Evolutionary conservation across 2,888 invertebrate genomes (phyloP).

Genomic region (Euphydryas editha): DNA sequence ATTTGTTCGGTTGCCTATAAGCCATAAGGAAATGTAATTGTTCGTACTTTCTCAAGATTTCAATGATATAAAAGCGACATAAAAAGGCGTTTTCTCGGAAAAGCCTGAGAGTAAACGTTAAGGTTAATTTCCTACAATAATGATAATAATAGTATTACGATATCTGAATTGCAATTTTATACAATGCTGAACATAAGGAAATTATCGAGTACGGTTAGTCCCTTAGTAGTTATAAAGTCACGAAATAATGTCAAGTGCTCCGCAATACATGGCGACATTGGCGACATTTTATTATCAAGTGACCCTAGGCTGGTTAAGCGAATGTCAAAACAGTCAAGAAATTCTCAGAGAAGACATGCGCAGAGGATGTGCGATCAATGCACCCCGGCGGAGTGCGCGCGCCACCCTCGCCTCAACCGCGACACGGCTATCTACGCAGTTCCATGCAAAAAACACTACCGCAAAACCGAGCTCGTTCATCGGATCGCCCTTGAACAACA

Average conservation of each 20-base stretch:
- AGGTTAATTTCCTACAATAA: slow-evolving; percentile 22
- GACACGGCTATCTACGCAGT: slow-evolving; percentile 74
- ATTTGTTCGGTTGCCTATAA: background rate
- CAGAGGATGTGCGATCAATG: slow-evolving; percentile 77
- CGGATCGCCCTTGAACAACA: slow-evolving; percentile 63
- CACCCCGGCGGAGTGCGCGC: slow-evolving; percentile 74
- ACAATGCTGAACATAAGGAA: slow-evolving; percentile 7
- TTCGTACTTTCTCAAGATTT: slow-evolving; percentile 33
- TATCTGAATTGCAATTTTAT: slow-evolving; percentile 9
- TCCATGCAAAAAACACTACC: slow-evolving; percentile 69
- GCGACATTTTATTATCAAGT: slow-evolving; percentile 39
- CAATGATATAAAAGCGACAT: slow-evolving; percentile 27
- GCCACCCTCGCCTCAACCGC: slow-evolving; percentile 63
- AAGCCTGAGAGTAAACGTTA: slow-evolving; percentile 48
- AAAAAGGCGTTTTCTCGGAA: slow-evolving; percentile 43
- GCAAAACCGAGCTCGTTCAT: slow-evolving; percentile 56
- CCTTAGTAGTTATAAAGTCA: slow-evolving; percentile 27
- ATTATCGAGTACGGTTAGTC: slow-evolving; percentile 21
- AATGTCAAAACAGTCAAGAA: slow-evolving; percentile 72
- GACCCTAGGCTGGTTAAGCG: slow-evolving; percentile 48
- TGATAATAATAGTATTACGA: slow-evolving; percentile 4
- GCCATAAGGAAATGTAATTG: slow-evolving; percentile 16
- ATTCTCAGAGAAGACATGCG: slow-evolving; percentile 68
- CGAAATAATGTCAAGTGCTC: slow-evolving; percentile 45
- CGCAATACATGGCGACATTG: slow-evolving; percentile 37